Base-by-base conservation (phyloP, 2,113 vertebrate species). In the Chascanopsetta lugubris region DNA sequence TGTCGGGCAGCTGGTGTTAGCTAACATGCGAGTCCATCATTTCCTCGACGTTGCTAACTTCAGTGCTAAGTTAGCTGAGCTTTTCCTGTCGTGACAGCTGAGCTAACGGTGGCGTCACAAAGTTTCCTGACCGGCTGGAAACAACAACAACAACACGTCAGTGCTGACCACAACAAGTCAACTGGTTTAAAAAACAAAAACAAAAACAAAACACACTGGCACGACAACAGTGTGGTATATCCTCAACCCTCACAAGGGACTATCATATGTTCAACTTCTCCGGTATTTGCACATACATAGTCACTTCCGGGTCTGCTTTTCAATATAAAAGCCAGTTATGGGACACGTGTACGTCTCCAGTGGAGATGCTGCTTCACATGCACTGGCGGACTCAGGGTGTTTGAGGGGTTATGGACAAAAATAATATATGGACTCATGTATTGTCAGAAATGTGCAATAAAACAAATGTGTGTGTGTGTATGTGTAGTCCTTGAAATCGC, bases 181-280 rank as follows among this genome's bases (percentile, higher is more conserved):
- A 1, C 8, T 2, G 3, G 3, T 26, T 25, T 13, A 4, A 3
- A 0, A 17, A 48, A n/a, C 3, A 13, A 43, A 1, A 6, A 17
- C 20, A n/a, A n/a, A n/a, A n/a, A n/a, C n/a, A n/a, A n/a, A n/a
- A n/a, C n/a, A n/a, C n/a, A n/a, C 12, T 9, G n/a, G 54, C 29
- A 40, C 8, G 15, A 0, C 15, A 1, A 22, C 0, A 15, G 1
- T 34, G 48, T 38, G 4, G 2, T n/a, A n/a, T 12, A 3, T 20
- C 6, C 8, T 38, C 25, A 17, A 5, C 5, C 49, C n/a, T 5
- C 12, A 15, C 5, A 10, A n/a, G n/a, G n/a, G n/a, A n/a, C n/a
- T n/a, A n/a, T n/a, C n/a, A n/a, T n/a, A n/a, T n/a, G 69, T 69
- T 3, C 18, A 77, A 72, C 63, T 83, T 64, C 11, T 66, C n/a